Percentiles rank a stretch among this genome's conserved stretches.
phyloP scores from a whole-genome alignment of 2,888 invertebrate genomes.

The Heliconius ethilla region DNA sequence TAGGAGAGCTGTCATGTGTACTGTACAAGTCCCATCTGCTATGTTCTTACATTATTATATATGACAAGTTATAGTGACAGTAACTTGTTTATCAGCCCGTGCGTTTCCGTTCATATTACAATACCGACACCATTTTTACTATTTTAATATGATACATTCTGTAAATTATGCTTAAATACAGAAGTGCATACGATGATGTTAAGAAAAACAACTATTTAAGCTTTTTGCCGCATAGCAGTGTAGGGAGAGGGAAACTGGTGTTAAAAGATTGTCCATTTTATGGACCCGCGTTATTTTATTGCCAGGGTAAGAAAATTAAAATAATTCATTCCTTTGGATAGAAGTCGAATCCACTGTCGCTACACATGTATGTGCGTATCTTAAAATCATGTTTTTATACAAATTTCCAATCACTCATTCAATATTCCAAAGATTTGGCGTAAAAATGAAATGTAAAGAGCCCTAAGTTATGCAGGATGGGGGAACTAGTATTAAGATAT shows the following conservation, averaged over 20 bases:
- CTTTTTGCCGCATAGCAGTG: not conserved
- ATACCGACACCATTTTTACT: not conserved
- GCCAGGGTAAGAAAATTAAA: not conserved
- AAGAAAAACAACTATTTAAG: not conserved
- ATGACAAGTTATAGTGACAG: too few species aligned
- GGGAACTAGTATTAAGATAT: too few species aligned
- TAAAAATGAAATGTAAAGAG: not conserved
- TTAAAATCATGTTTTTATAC: not conserved
- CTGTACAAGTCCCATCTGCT: too few species aligned
- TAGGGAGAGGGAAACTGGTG: not conserved
- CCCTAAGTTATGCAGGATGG: not conserved
- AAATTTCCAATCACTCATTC: not conserved
- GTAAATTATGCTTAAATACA: not conserved
- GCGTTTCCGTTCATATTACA: not conserved
- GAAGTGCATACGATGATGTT: too few species aligned
- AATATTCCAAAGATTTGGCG: not conserved
- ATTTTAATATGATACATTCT: not conserved
- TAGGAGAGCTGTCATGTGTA: not conserved
- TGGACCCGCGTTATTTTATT: not conserved
- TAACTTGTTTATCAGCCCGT: not conserved
- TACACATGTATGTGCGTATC: too few species aligned
- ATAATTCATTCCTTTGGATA: not conserved
- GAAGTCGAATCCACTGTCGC: not conserved
- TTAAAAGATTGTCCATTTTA: not conserved
- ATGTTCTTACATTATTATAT: not conserved